A percentile compares a stretch with the other conserved stretches of the same genome.
These are phyloP conservation scores for Sycobia sp. DNA, from an alignment of 1,140 invertebrate species.

Conservation along the genomic window DNA sequence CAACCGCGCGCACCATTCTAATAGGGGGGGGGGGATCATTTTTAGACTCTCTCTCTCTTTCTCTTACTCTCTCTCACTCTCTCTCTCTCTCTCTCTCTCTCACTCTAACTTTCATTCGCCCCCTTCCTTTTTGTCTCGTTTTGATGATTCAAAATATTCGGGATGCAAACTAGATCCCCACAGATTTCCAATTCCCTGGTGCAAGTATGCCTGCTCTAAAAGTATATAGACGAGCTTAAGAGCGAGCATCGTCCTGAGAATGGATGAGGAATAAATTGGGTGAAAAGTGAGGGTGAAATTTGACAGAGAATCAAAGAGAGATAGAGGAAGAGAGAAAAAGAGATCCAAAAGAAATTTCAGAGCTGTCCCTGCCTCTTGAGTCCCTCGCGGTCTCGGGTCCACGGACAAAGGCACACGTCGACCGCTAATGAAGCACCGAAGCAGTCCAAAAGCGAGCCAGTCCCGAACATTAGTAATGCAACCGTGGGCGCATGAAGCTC, in stretches of 20 bases:
- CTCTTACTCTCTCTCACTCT: too few species aligned
- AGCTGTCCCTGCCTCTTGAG: too few species aligned
- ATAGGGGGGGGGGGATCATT: too few species aligned
- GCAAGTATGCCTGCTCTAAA: background rate
- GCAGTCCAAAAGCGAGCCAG: conserved; percentile 1
- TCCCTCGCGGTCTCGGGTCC: background rate
- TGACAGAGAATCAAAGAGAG: background rate
- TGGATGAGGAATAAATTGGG: background rate
- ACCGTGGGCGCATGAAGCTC: background rate
- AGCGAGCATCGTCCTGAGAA: background rate
- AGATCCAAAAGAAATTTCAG: background rate
- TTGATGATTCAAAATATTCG: too few species aligned
- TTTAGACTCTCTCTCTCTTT: too few species aligned
- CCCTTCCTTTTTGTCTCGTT: too few species aligned
- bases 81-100: too few species aligned
- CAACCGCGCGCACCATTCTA: too few species aligned
- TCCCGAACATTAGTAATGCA: background rate
- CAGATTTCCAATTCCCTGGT: too few species aligned
- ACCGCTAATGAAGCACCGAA: conserved; percentile 31
- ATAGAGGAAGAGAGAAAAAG: background rate
- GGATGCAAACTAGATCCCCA: too few species aligned
- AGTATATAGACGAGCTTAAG: background rate
- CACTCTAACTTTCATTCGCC: too few species aligned
- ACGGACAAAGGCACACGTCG: conserved; percentile 1
- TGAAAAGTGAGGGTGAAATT: background rate